Evolutionary conservation across 2,113 vertebrate species (phyloP), one percentile per base, ranked within the genome.

Genomic region (Phalacrocorax aristotelis): DNA sequence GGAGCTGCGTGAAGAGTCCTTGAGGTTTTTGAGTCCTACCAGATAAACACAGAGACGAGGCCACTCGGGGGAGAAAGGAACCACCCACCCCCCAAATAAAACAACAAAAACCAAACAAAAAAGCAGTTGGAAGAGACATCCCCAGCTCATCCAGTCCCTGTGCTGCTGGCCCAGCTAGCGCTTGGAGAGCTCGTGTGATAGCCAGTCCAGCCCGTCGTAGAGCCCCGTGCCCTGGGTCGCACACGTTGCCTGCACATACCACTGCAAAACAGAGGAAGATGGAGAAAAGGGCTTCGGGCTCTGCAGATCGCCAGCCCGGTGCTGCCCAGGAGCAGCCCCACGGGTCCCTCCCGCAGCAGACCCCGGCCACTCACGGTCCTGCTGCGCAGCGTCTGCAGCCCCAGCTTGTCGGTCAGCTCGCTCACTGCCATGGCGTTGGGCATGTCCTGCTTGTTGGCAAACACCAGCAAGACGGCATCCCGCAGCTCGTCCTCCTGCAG

Each of bases 361-460:
- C 10, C 30, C 49, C 15, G 6, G 23, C 7, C 38, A 84, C 99
- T 98, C 90, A 99, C 99, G 60, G 97, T 98, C 97, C 98, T 98
- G 98, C 97, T 98, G 90, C 98, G 98, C 82, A 99, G 97, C 36
- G 91, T 78, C 18, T 98, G 98, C 25, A 99, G 97, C 42, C 98
- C 98, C 48, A 99, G 98, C 97, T 98, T 99, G 54, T 99, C 99
- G 13, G 98, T 98, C 95, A 99, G 98, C 70, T 99, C 99, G 5
- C 98, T 98, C 95, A 99, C 98, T 0, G 98, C 89, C 98, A 99
- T 98, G 96, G 99, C 99, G 7, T 99, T 99, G 76, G 99, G 99
- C 96, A 99, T 98, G 96, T 99, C 99, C 97, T 99, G 99, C 97
- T 99, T 99, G 98, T 99, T 99, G 44, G 99, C 99, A 48, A 99